Evolutionary conservation across 1,140 invertebrate genomes (phyloP), one percentile per base, ranked within the genome.

Genomic region (Pectinophora gossypiella): DNA sequence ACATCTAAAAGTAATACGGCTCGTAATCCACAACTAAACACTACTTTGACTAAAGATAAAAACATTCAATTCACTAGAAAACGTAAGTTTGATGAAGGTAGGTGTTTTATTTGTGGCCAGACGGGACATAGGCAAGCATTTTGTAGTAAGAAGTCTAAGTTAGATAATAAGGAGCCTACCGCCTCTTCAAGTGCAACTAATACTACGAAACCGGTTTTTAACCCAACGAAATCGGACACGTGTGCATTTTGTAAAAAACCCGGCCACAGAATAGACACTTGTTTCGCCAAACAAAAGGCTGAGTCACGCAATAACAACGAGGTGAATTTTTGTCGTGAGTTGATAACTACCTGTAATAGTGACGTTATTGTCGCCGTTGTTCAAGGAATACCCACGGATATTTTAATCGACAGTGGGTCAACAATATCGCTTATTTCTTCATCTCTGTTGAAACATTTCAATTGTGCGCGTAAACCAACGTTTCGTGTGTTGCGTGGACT

Each of bases 181-280:
- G 12, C 23, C 23, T 6, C 5, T 12, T 5, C 5, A 5, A 27
- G 23, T 27, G 23, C 23, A 4, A 40, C 3, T 40, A 5, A 5
- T 4, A 40, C 3, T 40, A 5, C 36, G 15, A 40, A n/a, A 15
- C 19, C 42, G 3, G 9, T 10, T 19, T 19, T 19, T 20, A 19
- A 4, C 10, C 42, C 2, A 21, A 44, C 10, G n/a, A 52, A 52
- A 35, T 16, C 50, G 9, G 50, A 44, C 2, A n/a, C 40, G 6
- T 52, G 50, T 45, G 40, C 15, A 2, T 52, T 52, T 32, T 52
- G 50, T 35, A 52, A 52, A 21, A 52, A 52, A 21, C 42, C 22
- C 1, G 50, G 50, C 19, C 50, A 52, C 16, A 45, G 38, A 20
- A 21, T 53, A 9, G 51, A 46, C 4, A 36, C 32, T 13, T 53